Conservation (phyloP, 2,797 vertebrate species). For the Danio tinwini region DNA sequence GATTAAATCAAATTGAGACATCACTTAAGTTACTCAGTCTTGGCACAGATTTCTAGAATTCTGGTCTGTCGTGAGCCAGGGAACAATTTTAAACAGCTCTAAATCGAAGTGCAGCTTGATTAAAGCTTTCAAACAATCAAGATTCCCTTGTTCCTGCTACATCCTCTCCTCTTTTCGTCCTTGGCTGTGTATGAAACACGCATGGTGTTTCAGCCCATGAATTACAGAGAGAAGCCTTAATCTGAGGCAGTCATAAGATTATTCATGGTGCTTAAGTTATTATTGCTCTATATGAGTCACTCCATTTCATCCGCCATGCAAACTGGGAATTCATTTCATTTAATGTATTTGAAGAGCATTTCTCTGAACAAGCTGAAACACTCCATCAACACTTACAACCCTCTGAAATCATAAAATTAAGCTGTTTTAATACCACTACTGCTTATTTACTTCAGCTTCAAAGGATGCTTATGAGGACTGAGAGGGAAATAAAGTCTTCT, state of each 20-base stretch:
- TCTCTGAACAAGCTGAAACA: conserved; percentile 59
- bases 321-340: conserved; percentile 71
- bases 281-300: conserved; percentile 76
- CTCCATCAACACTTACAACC: conserved; percentile 62
- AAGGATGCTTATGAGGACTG: conserved; percentile 43
- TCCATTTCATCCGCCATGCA: conserved; percentile 68
- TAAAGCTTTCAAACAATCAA: conserved; percentile 20
- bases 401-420: conserved; percentile 61
- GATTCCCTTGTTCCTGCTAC: background rate
- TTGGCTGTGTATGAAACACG: conserved; percentile 35
- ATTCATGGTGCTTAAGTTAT: conserved; percentile 77
- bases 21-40: conserved; percentile 16
- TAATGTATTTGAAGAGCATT: conserved; percentile 64
- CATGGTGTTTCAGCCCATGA: conserved; percentile 44
- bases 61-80: background rate
- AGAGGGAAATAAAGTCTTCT: conserved; percentile 25
- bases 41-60: background rate
- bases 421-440: conserved; percentile 52
- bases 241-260: conserved; percentile 78
- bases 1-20: background rate
- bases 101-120: background rate
- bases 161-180: background rate
- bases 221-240: conserved; percentile 68
- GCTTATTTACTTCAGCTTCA: conserved; percentile 45
- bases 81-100: background rate